Percentiles rank a stretch among this genome's conserved stretches.
Conservation (phyloP, 2,113 vertebrate genomes). For the Eudorcas thomsonii region DNA sequence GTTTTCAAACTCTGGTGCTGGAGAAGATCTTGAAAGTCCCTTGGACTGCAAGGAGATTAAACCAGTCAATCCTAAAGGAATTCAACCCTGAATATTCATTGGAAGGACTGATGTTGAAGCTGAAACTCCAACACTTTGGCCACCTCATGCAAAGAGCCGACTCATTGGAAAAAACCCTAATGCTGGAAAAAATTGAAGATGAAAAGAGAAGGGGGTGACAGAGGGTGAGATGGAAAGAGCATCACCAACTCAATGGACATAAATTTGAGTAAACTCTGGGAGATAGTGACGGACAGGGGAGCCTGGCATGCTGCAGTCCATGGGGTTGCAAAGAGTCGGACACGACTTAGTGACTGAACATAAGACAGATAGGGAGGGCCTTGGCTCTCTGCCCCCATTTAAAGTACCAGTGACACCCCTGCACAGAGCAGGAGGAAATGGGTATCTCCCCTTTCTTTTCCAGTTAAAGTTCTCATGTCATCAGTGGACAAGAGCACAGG, state of each 20-base stretch:
- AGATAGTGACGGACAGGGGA: not conserved
- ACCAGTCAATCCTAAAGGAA: not conserved
- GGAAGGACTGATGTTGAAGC: not conserved
- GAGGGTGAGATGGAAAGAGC: not conserved
- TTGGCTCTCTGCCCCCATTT: not conserved
- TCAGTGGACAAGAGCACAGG: not conserved
- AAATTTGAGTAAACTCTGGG: not conserved
- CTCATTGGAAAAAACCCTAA: not conserved
- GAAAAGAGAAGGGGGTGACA: not conserved
- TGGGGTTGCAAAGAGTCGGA: not conserved
- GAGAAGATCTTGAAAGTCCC: not conserved
- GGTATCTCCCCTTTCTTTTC: not conserved
- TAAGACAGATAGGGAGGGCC: not conserved
- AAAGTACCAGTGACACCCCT: too few relatives aligned
- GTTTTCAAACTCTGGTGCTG: not conserved
- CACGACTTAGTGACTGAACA: fast-evolving
- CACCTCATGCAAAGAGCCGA: not conserved
- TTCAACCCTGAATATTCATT: not conserved
- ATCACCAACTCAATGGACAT: not conserved
- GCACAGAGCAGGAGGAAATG: not conserved
- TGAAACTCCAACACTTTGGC: not conserved
- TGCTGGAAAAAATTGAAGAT: not conserved
- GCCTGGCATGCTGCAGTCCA: not conserved
- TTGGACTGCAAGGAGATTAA: not conserved
- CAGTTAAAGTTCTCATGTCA: not conserved